phyloP scores from a whole-genome alignment of 2,888 invertebrate species.

The Prenolepis imparis region DNA sequence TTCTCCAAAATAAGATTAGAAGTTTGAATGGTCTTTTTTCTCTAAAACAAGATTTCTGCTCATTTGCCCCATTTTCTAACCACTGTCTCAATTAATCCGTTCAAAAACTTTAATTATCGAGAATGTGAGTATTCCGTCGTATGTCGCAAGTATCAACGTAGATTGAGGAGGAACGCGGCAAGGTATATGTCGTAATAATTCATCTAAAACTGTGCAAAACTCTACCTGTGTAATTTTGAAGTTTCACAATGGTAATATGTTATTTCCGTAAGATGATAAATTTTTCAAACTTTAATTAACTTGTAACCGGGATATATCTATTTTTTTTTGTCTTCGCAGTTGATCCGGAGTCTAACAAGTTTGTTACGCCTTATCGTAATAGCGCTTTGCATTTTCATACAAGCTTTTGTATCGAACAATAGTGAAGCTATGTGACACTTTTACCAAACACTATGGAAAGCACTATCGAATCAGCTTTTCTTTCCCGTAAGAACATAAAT shows the following conservation, averaged over 20 bases:
- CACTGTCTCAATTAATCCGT: not conserved
- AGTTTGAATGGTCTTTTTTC: not conserved
- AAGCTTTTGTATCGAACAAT: not conserved
- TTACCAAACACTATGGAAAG: not conserved
- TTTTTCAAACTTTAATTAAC: constrained; percentile 16
- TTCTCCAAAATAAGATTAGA: not conserved
- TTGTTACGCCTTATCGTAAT: not conserved
- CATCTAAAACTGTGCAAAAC: constrained; percentile 9
- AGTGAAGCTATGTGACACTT: not conserved
- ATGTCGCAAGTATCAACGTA: not conserved
- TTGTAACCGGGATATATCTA: not conserved
- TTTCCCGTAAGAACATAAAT: not conserved
- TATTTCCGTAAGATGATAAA: not conserved
- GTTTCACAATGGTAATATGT: constrained; percentile 13
- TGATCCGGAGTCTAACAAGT: not conserved
- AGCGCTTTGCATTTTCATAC: not conserved
- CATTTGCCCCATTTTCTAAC: not conserved
- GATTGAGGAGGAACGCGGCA: not conserved
- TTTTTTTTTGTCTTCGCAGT: not conserved
- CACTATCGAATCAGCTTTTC: not conserved
- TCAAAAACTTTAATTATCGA: constrained; percentile 23
- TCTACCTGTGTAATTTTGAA: constrained; percentile 15
- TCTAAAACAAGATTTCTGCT: not conserved
- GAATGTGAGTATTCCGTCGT: constrained; percentile 8
- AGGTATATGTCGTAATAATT: constrained; percentile 4